Base-by-base conservation (phyloP, 1,140 invertebrate species). In the Musca domestica region DNA sequence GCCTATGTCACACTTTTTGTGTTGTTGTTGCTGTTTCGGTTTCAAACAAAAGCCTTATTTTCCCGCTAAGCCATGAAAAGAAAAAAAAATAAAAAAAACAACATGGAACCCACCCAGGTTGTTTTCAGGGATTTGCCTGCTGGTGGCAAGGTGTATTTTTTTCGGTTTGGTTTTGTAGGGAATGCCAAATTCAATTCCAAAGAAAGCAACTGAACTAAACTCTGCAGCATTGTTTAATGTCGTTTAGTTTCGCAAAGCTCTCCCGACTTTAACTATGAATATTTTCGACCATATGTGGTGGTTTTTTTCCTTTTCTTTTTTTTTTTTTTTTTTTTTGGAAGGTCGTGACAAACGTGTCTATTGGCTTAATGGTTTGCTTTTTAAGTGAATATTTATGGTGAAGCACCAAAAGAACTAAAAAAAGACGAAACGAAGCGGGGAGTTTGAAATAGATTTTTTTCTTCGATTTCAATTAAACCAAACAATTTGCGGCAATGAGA, bases 281-380 rank as follows among this genome's bases (percentile, higher is more conserved):
- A 51, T 51, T 51, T 51, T 51, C 9, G 34, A 41, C 34, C 34
- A 41, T 41, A 41, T 41, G 34, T 41, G 34, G 27, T 30, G 27
- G 27, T 9, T 3, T 4, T 30, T n/a, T n/a, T n/a, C n/a, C n/a
- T n/a, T n/a, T n/a, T n/a, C 34, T 9, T 5, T 5, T 12, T 41
- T 5, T n/a, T 12, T 41, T 5, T 10, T 41, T 5, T 10, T 5
- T 12, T 41, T 41, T n/a, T 58, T 34, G 56, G 27, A 41, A 61
- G 56, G 56, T 61, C 56, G 56, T 61, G 56, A 61, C 56, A 61
- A 30, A 61, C 56, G 56, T 61, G 56, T 61, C 56, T 61, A 61
- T 61, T 61, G 56, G 27, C 34, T 41, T 41, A 41, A 41, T 41
- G 34, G 27, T 30, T 30, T 9, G 34, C 34, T 41, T 12, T 7